phyloP scores from a whole-genome alignment of 2,797 vertebrate genomes.

The Phoxinus dragarum region DNA sequence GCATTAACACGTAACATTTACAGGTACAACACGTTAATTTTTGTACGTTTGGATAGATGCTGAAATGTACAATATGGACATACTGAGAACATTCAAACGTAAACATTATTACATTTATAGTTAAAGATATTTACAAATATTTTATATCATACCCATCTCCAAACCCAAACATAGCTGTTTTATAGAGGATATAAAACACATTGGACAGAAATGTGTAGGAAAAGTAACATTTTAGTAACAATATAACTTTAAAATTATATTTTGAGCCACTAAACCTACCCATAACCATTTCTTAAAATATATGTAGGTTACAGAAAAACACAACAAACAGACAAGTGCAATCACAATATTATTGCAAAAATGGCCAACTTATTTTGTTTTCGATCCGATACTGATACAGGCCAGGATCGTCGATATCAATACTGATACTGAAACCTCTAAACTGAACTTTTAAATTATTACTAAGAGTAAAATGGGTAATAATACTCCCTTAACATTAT shows the following conservation, averaged over 20 bases:
- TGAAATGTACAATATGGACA: background rate
- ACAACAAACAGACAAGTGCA: background rate
- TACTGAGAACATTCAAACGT: background rate
- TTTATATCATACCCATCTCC: background rate
- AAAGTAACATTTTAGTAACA: background rate
- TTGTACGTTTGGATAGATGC: background rate
- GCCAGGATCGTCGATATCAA: no score
- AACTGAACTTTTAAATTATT: no score
- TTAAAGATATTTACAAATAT: background rate
- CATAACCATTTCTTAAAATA: background rate
- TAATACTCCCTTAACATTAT: no score
- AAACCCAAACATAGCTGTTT: background rate
- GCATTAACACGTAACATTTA: background rate
- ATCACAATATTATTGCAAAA: background rate
- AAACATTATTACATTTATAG: background rate
- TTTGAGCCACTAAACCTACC: background rate
- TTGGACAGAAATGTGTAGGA: background rate
- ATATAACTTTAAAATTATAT: background rate
- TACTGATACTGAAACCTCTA: no score
- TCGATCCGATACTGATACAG: no score
- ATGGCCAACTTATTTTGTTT: no score
- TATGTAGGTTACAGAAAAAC: background rate
- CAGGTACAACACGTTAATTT: background rate
- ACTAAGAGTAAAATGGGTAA: no score
- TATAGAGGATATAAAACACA: background rate